A percentile compares a stretch with the other conserved stretches of the same genome.
Evolutionary conservation across 2,797 vertebrate genomes (phyloP).

Genomic region (Gadopsis marmoratus): DNA sequence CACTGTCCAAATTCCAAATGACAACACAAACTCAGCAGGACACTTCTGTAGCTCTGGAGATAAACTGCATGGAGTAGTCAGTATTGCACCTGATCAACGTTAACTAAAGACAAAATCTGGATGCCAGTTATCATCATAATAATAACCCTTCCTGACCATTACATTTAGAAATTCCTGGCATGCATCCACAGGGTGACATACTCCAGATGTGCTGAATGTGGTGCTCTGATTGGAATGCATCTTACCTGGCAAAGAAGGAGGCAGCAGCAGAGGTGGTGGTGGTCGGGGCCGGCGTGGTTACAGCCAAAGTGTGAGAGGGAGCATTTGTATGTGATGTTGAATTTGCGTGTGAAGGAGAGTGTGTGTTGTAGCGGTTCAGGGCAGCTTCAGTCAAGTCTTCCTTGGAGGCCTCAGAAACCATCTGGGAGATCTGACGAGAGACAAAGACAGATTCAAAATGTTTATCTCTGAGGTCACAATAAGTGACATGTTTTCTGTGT

Average conservation of each 20-base stretch:
- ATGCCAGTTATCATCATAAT: background rate
- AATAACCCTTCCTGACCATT: background rate
- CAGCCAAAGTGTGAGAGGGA: constrained; percentile 84
- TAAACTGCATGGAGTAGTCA: background rate
- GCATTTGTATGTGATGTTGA: constrained; percentile 69
- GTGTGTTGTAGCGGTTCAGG: constrained; percentile 91
- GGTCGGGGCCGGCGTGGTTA: constrained; percentile 82
- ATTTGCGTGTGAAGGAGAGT: constrained; percentile 84
- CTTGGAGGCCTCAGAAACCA: constrained; percentile 90
- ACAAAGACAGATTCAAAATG: constrained; percentile 15
- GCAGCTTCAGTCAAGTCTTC: constrained; percentile 91
- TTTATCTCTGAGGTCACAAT: background rate
- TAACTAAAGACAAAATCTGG: background rate
- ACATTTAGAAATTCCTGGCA: background rate
- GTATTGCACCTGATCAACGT: background rate
- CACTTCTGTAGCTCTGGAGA: no score
- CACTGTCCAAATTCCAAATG: background rate
- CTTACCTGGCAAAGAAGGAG: constrained; percentile 98
- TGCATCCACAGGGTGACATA: background rate
- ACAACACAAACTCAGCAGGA: background rate
- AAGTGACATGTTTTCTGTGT: background rate
- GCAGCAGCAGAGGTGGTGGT: constrained; percentile 92
- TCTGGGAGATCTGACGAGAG: constrained; percentile 90
- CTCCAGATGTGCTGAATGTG: background rate
- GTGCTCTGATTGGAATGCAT: constrained; percentile 2